Percentiles rank a stretch among this genome's conserved stretches.
These are phyloP conservation scores for Dasyprocta punctata DNA, from an alignment of 2,113 vertebrate species.

Conservation along the genomic window DNA sequence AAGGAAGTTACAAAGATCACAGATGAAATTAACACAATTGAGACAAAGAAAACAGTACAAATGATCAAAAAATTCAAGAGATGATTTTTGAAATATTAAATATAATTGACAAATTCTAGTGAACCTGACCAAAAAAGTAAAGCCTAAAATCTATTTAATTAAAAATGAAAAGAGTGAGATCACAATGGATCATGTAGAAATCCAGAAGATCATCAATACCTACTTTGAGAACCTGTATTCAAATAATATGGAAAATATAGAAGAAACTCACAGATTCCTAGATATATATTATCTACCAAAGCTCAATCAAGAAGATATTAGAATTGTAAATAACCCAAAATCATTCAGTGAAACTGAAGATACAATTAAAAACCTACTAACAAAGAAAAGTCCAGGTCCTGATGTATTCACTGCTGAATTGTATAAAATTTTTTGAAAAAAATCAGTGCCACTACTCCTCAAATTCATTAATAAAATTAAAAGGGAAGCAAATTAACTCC, in stretches of 20 bases:
- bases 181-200: not conserved
- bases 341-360: not conserved
- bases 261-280: not conserved
- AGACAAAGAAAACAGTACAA: not conserved
- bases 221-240: not conserved
- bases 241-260: not conserved
- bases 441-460: not conserved
- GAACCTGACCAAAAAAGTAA: not conserved
- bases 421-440: not conserved
- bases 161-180: not conserved
- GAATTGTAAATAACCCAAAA: not conserved
- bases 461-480: not conserved
- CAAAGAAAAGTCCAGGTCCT: not conserved
- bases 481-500: not conserved
- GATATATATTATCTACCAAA: not conserved
- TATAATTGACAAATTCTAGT: not conserved
- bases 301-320: not conserved
- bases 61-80: not conserved
- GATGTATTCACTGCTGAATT: not conserved
- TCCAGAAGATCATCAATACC: not conserved
- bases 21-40: not conserved
- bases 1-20: not conserved
- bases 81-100: not conserved
- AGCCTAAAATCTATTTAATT: not conserved
- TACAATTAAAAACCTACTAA: not conserved